A percentile compares a stretch with the other conserved stretches of the same genome.
These are phyloP conservation scores for Vidua macroura DNA, from an alignment of 2,113 vertebrate species.

Conservation along the genomic window DNA sequence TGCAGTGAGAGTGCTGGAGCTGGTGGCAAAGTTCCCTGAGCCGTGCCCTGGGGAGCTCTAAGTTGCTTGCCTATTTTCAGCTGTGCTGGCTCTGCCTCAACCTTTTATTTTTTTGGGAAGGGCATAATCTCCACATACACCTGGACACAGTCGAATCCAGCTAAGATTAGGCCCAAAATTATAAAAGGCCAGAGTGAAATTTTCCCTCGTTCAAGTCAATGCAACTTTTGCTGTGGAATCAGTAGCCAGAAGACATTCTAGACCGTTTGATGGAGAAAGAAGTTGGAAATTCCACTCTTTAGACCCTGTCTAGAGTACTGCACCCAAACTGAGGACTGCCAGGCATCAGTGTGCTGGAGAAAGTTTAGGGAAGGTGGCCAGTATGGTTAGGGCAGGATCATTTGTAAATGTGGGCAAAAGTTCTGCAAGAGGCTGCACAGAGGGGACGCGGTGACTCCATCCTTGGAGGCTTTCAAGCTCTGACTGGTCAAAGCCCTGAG, in stretches of 20 bases:
- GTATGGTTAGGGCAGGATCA: background rate
- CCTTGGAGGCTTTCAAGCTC: background rate
- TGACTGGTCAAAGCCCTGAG: background rate
- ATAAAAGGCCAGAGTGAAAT: background rate
- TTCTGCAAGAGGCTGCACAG: background rate
- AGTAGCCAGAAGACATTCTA: background rate
- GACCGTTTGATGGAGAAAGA: background rate
- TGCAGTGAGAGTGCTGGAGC: background rate
- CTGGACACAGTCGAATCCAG: background rate
- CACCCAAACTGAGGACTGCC: background rate
- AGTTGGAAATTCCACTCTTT: background rate
- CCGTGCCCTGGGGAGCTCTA: background rate
- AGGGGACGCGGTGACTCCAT: background rate
- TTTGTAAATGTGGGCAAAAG: background rate
- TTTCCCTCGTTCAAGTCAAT: rapidly evolving
- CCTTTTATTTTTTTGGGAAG: background rate
- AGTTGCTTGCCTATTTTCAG: background rate
- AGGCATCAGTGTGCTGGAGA: background rate
- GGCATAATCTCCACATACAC: background rate
- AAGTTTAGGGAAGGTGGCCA: background rate
- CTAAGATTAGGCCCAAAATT: background rate
- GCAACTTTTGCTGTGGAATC: background rate
- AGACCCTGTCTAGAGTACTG: background rate
- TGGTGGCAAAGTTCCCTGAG: background rate
- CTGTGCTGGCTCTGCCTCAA: background rate